Conservation (phyloP, 2,113 vertebrate species). For the Dipodomys ordii region DNA sequence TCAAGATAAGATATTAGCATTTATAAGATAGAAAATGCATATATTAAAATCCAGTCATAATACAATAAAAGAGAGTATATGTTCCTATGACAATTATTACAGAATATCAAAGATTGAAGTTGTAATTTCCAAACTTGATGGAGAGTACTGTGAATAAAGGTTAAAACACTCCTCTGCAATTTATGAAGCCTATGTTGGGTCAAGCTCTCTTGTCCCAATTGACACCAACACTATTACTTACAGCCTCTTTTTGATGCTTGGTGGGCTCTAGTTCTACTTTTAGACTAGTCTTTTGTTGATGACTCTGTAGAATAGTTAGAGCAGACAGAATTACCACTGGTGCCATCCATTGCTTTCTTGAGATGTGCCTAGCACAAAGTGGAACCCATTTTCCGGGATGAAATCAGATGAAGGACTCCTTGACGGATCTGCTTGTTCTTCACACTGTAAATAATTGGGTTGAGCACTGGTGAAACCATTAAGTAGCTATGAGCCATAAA, state of each 20-base stretch:
- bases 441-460: constrained; percentile 69
- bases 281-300: neutral
- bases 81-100: neutral
- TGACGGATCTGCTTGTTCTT: constrained; percentile 68
- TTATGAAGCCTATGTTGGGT: neutral
- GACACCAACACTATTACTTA: neutral
- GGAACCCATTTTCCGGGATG: neutral
- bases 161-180: neutral
- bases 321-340: neutral
- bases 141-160: neutral
- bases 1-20: neutral
- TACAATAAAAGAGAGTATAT: neutral
- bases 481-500: constrained; percentile 65
- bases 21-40: neutral
- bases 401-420: constrained; percentile 24
- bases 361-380: neutral
- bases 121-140: neutral
- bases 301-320: neutral
- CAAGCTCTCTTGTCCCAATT: neutral
- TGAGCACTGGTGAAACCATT: constrained; percentile 69
- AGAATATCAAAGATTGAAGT: neutral
- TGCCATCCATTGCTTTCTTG: neutral
- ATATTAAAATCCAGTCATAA: neutral
- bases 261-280: neutral
- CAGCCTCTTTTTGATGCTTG: neutral